phyloP scores from a whole-genome alignment of 2,113 vertebrate genomes.

The Microtus pennsylvanicus region DNA sequence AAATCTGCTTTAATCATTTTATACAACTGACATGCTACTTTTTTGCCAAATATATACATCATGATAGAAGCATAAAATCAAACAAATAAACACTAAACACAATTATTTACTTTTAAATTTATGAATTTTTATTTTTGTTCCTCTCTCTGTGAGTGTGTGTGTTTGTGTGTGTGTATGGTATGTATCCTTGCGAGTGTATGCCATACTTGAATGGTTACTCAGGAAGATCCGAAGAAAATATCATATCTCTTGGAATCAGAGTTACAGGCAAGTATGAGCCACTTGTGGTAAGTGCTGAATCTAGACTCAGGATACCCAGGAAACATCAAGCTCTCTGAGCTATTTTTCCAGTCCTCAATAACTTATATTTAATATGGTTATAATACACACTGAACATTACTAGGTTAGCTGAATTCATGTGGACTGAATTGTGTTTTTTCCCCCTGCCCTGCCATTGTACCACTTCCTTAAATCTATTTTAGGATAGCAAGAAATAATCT shows the following conservation, averaged over 20 bases:
- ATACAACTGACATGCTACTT: not conserved
- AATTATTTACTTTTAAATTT: not conserved
- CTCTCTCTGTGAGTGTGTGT: not conserved
- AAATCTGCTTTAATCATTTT: not conserved
- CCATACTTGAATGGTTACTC: too few species aligned
- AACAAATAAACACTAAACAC: not conserved
- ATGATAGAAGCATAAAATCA: not conserved
- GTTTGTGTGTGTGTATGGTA: not conserved
- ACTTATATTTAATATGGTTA: not conserved
- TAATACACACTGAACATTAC: not conserved
- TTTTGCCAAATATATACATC: not conserved
- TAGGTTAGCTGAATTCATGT: not conserved
- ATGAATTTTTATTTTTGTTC: not conserved
- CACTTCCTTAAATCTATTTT: not conserved
- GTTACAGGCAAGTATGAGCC: not conserved
- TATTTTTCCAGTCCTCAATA: fast-evolving
- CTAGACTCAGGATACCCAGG: not conserved
- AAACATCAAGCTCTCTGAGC: not conserved
- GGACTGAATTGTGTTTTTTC: not conserved
- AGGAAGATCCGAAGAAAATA: not conserved
- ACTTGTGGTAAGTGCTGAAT: not conserved
- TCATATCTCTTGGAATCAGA: not conserved
- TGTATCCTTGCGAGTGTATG: not conserved
- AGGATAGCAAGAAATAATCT: not conserved
- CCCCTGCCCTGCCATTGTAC: not conserved